Conservation (phyloP, 2,113 vertebrate species). For the Crotalus tigris region DNA sequence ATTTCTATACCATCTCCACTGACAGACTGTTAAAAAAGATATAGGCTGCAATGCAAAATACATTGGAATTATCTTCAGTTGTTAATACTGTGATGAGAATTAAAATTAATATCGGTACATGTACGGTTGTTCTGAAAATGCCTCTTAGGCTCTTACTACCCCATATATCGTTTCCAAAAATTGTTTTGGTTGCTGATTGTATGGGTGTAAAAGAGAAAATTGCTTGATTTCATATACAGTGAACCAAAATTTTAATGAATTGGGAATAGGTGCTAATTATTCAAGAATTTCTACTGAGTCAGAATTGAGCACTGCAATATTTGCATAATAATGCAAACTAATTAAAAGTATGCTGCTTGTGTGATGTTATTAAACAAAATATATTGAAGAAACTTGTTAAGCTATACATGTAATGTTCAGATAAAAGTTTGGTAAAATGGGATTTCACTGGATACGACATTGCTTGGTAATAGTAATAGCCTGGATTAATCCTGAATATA, state of each 20-base stretch:
- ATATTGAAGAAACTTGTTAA: neutral
- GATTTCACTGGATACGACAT: conserved; percentile 35
- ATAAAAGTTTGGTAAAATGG: conserved; percentile 2
- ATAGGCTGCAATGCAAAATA: neutral
- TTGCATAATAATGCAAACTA: neutral
- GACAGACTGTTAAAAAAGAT: neutral
- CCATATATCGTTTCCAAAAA: conserved; percentile 52
- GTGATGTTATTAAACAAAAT: neutral
- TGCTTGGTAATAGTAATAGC: conserved; percentile 45
- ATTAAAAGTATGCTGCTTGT: neutral
- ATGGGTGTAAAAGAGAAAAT: conserved; percentile 49
- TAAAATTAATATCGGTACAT: neutral
- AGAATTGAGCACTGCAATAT: neutral
- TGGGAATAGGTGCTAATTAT: neutral
- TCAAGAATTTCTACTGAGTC: neutral
- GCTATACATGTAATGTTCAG: neutral
- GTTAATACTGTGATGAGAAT: neutral
- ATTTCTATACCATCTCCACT: neutral
- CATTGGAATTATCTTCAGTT: neutral
- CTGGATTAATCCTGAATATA: conserved; percentile 38
- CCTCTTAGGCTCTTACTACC: conserved; percentile 4
- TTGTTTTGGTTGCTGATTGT: conserved; percentile 40
- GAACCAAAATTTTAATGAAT: neutral
- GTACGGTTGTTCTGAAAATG: neutral
- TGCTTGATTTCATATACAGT: neutral